These are phyloP conservation scores for Chamaetylas fuelleborni DNA, from an alignment of 2,113 vertebrate genomes.

Conservation along the genomic window DNA sequence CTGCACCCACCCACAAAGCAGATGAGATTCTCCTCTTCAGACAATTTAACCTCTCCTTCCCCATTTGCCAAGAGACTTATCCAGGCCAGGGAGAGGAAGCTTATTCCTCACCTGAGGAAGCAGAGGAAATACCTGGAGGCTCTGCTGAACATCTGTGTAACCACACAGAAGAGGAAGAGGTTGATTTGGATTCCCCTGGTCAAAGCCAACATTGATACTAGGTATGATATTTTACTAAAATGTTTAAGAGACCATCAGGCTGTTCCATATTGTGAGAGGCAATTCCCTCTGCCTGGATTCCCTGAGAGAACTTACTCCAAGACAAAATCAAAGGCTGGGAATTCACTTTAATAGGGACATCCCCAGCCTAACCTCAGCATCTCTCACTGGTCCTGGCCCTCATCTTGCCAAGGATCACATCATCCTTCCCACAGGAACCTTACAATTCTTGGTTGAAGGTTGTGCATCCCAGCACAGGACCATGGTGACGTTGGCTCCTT, in stretches of 20 bases:
- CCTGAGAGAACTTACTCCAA: neutral
- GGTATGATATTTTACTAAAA: neutral
- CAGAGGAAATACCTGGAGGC: neutral
- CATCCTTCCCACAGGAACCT: neutral
- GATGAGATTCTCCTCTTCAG: neutral
- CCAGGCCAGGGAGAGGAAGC: neutral
- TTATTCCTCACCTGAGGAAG: neutral
- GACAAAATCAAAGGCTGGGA: neutral
- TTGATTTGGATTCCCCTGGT: neutral
- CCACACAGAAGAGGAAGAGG: neutral
- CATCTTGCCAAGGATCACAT: neutral
- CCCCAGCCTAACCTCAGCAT: neutral
- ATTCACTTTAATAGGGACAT: neutral
- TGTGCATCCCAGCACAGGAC: neutral
- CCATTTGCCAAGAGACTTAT: neutral
- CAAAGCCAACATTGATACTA: neutral
- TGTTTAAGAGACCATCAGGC: neutral
- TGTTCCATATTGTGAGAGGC: neutral
- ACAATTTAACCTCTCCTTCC: neutral
- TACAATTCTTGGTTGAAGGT: neutral
- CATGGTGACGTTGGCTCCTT: fast-evolving
- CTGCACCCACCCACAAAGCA: neutral
- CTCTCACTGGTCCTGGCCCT: neutral
- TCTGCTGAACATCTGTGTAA: neutral
- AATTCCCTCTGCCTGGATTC: neutral